Base-by-base conservation (phyloP, 1,140 invertebrate genomes). In the Dufourea novaeangliae region DNA sequence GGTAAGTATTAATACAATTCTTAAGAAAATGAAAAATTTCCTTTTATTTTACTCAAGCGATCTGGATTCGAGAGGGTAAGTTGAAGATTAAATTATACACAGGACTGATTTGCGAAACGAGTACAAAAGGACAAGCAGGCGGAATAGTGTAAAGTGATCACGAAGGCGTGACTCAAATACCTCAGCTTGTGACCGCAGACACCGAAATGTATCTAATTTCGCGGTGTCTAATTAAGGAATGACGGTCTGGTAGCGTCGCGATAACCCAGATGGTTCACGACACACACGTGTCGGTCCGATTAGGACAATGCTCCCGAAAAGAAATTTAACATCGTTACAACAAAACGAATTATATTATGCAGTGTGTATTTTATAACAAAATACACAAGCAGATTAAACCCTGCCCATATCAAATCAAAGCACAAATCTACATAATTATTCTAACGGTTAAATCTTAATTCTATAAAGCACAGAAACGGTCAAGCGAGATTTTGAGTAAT, bases 141-240 rank as follows among this genome's bases (percentile, higher is more conserved):
- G 50, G 34, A 41, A 74, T 32, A 25, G 11, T 56, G 71, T 67
- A 74, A 74, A 66, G 54, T 56, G 63, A 74, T 44, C 72, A 29
- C 27, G 37, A 44, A 25, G 27, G 50, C 50, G 50, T 56, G 62
- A 74, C 63, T 74, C 44, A 74, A 67, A 74, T 74, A 57, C n/a
- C 50, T 44, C 14, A 14, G 37, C 7, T 10, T 1, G 11, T 14
- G n/a, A 37, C 52, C 39, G 39, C 52, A 68, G 72, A 56, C 63
- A 57, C 46, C 17, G 32, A 32, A n/a, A 44, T 25, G 72, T 57
- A 46, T 75, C 72, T 68, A 68, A 75, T 75, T 75, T 75, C 64
- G 46, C 52, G 64, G 17, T 34, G 52, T 57, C 63, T 75, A 75
- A 75, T 75, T 68, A 68, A 75, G 68, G 72, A 75, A 68, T 68